Evolutionary conservation across 2,113 vertebrate genomes (phyloP).

Genomic region (Mesembrinibis cayennensis): DNA sequence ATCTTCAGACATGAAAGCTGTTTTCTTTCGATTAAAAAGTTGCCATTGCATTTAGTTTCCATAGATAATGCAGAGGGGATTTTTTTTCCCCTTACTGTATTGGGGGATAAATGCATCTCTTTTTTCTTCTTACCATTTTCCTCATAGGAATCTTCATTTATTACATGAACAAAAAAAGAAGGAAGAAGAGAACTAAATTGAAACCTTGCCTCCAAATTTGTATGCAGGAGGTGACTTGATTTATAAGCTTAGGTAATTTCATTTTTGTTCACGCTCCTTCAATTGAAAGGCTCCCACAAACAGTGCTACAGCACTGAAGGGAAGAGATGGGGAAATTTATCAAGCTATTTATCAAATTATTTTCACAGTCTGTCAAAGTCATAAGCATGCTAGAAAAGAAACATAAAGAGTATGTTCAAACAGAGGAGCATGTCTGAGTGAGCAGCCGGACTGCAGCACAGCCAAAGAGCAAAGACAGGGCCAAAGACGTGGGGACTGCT

Average conservation of each 20-base stretch:
- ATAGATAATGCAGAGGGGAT: slow-evolving; percentile 56
- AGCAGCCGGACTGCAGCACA: background rate
- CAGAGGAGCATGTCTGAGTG: background rate
- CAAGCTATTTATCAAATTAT: slow-evolving; percentile 54
- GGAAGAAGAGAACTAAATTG: slow-evolving; percentile 32
- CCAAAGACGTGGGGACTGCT: background rate
- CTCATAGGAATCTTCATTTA: slow-evolving; percentile 24
- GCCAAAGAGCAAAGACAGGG: background rate
- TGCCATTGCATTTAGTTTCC: slow-evolving; percentile 60
- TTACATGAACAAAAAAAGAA: background rate
- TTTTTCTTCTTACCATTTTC: background rate
- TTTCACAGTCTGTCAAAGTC: slow-evolving; percentile 52
- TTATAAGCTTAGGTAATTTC: slow-evolving; percentile 55
- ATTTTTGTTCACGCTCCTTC: slow-evolving; percentile 52
- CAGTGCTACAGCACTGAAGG: background rate
- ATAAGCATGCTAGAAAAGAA: background rate
- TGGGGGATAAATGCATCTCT: background rate
- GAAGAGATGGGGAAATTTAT: slow-evolving; percentile 53
- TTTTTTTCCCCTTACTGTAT: background rate
- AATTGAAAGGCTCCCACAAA: slow-evolving; percentile 36
- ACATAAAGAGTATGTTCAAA: background rate
- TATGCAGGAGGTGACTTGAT: slow-evolving; percentile 50
- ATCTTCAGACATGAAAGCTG: slow-evolving; percentile 65
- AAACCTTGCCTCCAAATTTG: slow-evolving; percentile 48
- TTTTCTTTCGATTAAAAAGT: slow-evolving; percentile 72